These are phyloP conservation scores for Heliothis subflexa DNA, from an alignment of 1,140 invertebrate species.

Conservation along the genomic window DNA sequence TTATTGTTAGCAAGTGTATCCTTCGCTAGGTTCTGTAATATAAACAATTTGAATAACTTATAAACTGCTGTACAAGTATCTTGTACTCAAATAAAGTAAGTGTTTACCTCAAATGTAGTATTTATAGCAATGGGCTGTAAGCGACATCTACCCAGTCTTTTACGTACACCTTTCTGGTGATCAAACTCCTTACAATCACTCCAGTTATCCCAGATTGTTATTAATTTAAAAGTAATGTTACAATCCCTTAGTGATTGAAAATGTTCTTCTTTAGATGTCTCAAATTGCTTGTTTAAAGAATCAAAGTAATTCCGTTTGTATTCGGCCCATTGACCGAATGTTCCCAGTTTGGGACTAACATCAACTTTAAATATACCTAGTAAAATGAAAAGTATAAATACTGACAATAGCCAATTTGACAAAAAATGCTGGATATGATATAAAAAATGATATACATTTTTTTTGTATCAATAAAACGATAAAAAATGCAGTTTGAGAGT, in stretches of 20 bases:
- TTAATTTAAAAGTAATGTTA: slow-evolving; percentile 65
- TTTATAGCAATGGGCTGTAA: slow-evolving; percentile 54
- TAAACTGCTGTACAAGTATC: no score
- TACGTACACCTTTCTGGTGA: slow-evolving; percentile 60
- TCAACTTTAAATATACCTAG: slow-evolving; percentile 18
- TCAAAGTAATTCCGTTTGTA: slow-evolving; percentile 2
- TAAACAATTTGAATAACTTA: background rate
- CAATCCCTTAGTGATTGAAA: slow-evolving; percentile 61
- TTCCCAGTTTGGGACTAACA: slow-evolving; percentile 4
- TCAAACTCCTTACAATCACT: slow-evolving; percentile 70
- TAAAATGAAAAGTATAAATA: background rate
- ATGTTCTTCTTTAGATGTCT: slow-evolving; percentile 57
- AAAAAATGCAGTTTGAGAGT: no score
- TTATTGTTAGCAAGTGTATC: background rate
- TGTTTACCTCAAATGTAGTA: slow-evolving; percentile 7
- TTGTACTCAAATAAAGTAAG: background rate
- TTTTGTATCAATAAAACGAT: no score
- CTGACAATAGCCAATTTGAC: background rate
- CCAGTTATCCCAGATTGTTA: slow-evolving; percentile 71
- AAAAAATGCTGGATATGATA: no score
- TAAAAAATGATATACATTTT: no score
- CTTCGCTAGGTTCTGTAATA: slow-evolving; percentile 2
- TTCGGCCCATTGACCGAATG: slow-evolving; percentile 1
- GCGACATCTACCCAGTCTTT: slow-evolving; percentile 65
- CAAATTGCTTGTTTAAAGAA: slow-evolving; percentile 54